These are phyloP conservation scores for Stegodyphus dumicola DNA, from an alignment of 1,140 invertebrate genomes.

Conservation along the genomic window DNA sequence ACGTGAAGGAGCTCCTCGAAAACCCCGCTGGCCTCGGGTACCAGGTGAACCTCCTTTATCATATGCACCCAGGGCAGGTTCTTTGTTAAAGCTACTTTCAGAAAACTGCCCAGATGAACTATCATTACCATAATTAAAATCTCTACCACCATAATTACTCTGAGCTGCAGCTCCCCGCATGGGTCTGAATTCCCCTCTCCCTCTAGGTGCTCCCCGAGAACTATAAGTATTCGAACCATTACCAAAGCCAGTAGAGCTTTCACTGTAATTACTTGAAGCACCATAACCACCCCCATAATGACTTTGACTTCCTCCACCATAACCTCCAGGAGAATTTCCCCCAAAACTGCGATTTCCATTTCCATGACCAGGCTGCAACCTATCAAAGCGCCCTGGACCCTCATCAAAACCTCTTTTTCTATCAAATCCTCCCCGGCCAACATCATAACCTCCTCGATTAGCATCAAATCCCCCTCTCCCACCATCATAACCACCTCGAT, in stretches of 20 bases:
- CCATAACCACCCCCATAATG: not conserved
- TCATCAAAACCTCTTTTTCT: constrained; percentile 26
- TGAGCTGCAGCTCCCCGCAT: not conserved
- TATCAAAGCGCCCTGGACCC: constrained; percentile 5
- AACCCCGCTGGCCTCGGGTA: not conserved
- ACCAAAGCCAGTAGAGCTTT: constrained; percentile 4
- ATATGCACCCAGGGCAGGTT: constrained; percentile 3
- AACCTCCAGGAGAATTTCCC: not conserved
- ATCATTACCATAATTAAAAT: constrained; percentile 1
- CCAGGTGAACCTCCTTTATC: not conserved
- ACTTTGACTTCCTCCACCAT: no score
- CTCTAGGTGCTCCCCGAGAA: not conserved
- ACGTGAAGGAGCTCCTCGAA: not conserved
- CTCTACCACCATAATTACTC: constrained; percentile 9
- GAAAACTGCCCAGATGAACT: not conserved
- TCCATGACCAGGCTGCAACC: not conserved
- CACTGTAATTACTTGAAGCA: not conserved
- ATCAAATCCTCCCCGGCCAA: constrained; percentile 16
- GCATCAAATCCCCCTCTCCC: not conserved
- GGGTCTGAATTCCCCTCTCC: not conserved
- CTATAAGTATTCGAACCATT: not conserved
- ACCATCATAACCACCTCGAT: constrained; percentile 12
- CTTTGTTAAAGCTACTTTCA: not conserved
- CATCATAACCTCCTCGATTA: not conserved
- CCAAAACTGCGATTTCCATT: not conserved